These are phyloP conservation scores for Cygnus atratus DNA, from an alignment of 2,113 vertebrate genomes.

Conservation along the genomic window DNA sequence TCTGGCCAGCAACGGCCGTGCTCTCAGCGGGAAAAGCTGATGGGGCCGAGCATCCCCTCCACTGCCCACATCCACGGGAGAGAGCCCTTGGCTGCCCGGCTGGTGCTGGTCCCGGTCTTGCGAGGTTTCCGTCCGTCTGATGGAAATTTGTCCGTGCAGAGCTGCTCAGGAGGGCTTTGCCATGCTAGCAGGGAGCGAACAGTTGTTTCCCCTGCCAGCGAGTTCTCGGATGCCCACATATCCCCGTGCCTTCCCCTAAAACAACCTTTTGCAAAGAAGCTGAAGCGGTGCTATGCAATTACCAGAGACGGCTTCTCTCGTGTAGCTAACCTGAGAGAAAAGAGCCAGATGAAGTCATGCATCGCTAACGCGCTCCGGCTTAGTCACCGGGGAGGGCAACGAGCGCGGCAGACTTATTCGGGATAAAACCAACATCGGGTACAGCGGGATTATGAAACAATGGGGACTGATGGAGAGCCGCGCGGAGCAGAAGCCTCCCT, in stretches of 20 bases:
- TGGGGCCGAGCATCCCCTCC: not conserved
- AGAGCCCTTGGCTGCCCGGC: not conserved
- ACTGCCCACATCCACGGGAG: not conserved
- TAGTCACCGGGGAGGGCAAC: slow-evolving; percentile 46
- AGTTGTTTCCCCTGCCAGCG: slow-evolving; percentile 29
- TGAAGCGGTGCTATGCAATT: slow-evolving; percentile 43
- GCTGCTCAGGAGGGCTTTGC: slow-evolving; percentile 48
- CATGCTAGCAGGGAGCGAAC: not conserved
- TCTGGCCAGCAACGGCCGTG: not conserved
- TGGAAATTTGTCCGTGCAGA: not conserved
- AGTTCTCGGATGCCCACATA: slow-evolving; percentile 13
- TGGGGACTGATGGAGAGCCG: slow-evolving; percentile 64
- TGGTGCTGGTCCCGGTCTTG: not conserved
- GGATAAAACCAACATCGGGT: slow-evolving; percentile 59
- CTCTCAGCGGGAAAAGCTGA: not conserved
- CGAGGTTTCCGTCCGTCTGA: not conserved
- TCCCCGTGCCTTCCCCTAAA: not conserved
- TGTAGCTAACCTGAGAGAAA: slow-evolving; percentile 40
- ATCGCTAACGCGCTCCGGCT: not conserved
- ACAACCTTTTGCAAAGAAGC: slow-evolving; percentile 8
- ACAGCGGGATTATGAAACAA: slow-evolving; percentile 55
- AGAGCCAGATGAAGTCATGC: not conserved
- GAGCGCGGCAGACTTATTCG: slow-evolving; percentile 56
- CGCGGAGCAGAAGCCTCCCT: slow-evolving; percentile 48
- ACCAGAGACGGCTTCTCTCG: slow-evolving; percentile 33